Base-by-base conservation (phyloP, 2,888 invertebrate genomes). In the Oegoconia quadripuncta region DNA sequence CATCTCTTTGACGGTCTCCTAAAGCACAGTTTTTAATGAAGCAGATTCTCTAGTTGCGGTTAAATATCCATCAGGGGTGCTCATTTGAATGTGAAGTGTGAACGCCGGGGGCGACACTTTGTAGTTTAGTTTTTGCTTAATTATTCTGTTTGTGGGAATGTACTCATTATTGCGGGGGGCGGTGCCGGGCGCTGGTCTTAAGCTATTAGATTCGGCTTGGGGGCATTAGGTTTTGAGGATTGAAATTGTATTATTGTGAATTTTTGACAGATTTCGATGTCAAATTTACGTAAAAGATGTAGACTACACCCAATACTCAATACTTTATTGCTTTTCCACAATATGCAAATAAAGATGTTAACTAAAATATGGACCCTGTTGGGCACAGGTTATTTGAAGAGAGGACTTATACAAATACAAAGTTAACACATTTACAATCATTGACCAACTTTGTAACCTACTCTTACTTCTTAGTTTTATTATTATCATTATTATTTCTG, bases 51-150 rank as follows among this genome's bases (percentile, higher is more conserved):
- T 31, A 46, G 49, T 50, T 57, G 72, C 69, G 69, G 74, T 72
- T 71, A 70, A 68, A 71, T 59, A 62, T 69, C 64, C 47, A 12
- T 27, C 50, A 61, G 67, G 73, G 75, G 78, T 68, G 77, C 70
- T 79, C 76, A 82, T 84, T 82, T 84, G 74, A 80, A 84, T 82
- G 74, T 66, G 59, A 73, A 73, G 69, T 66, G 66, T 59, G 72
- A 70, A 56, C 58, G 64, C 74, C 71, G 58, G 53, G 61, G 70
- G 75, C 64, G 57, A 33, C 51, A 74, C 82, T 82, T 82, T 79
- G 80, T 82, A 82, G 80, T 79, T 79, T 82, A 82, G 80, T 84
- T 78, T 78, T 77, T 79, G 74, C 66, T 71, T 78, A 82, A 82
- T 84, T 82, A 74, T 75, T 67, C 61, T 68, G 62, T 67, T 72